These are phyloP conservation scores for Schrankia costaestrigalis DNA, from an alignment of 2,888 invertebrate species.

Conservation along the genomic window DNA sequence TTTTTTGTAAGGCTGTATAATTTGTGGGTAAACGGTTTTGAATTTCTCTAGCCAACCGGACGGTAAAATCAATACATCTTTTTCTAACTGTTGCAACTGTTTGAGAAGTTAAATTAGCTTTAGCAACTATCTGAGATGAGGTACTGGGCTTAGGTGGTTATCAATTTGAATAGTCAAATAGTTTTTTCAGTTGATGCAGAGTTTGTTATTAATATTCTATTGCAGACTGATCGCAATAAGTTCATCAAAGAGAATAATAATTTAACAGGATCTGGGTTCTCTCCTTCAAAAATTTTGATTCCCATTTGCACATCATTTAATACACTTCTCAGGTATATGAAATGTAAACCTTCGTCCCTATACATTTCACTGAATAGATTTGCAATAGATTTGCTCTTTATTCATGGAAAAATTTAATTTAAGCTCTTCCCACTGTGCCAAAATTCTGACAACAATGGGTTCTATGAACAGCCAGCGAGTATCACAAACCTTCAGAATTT, in stretches of 20 bases:
- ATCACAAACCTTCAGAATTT: slow-evolving; percentile 2
- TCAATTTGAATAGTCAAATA: slow-evolving; percentile 9
- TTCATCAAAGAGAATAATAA: slow-evolving; percentile 18
- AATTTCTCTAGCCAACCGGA: slow-evolving; percentile 7
- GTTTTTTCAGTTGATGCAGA: slow-evolving; percentile 4
- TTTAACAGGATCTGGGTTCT: slow-evolving; percentile 5
- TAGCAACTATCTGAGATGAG: slow-evolving; percentile 12
- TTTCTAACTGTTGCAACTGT: neutral
- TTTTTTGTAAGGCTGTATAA: slow-evolving; percentile 13
- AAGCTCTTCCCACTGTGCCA: slow-evolving; percentile 2
- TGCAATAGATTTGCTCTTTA: slow-evolving; percentile 2
- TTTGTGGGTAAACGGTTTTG: slow-evolving; percentile 13
- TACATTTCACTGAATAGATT: slow-evolving; percentile 3
- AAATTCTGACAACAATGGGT: neutral
- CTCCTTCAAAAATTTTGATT: slow-evolving; percentile 10
- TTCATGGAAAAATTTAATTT: neutral
- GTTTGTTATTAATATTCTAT: slow-evolving; percentile 18
- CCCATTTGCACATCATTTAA: slow-evolving; percentile 9
- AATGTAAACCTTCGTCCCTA: slow-evolving; percentile 3
- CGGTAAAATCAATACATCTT: slow-evolving; percentile 4
- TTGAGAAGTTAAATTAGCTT: slow-evolving; percentile 4
- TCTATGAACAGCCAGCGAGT: slow-evolving; percentile 5
- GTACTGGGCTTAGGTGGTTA: slow-evolving; percentile 12
- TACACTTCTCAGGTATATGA: neutral
- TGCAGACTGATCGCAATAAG: slow-evolving; percentile 23